Evolutionary conservation across 2,797 vertebrate genomes (phyloP).

Genomic region (Onychomys leucogaster): DNA sequence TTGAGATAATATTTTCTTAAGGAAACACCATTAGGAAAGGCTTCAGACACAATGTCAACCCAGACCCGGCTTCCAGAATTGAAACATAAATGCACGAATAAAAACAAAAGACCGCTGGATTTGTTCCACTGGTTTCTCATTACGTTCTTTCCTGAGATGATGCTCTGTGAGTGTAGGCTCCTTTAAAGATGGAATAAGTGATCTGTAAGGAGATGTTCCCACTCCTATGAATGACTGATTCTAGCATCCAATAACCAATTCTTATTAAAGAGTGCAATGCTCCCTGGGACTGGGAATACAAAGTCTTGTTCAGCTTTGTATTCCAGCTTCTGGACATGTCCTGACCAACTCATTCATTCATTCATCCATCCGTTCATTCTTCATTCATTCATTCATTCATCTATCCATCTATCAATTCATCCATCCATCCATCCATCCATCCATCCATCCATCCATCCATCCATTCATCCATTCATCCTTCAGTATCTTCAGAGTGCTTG

Average conservation of each 20-base stretch:
- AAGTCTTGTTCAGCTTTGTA: not conserved
- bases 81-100: not conserved
- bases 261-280: not conserved
- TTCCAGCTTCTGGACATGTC: not conserved
- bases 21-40: conserved; percentile 9
- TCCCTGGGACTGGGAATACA: not conserved
- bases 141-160: not conserved
- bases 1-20: conserved; percentile 35
- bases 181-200: not conserved
- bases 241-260: not conserved
- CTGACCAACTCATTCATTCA: not conserved
- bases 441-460: not conserved
- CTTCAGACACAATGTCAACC: not conserved
- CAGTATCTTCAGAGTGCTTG: not conserved
- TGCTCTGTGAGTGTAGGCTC: not conserved
- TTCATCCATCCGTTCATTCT: not conserved
- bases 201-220: not conserved
- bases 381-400: not conserved
- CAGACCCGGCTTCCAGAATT: conserved; percentile 11
- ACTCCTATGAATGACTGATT: not conserved
- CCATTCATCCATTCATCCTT: not conserved
- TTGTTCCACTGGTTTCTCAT: not conserved
- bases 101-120: not conserved
- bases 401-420: not conserved
- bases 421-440: too few relatives aligned